Base-by-base conservation (phyloP, 2,888 invertebrate genomes). In the Rhingia campestris region DNA sequence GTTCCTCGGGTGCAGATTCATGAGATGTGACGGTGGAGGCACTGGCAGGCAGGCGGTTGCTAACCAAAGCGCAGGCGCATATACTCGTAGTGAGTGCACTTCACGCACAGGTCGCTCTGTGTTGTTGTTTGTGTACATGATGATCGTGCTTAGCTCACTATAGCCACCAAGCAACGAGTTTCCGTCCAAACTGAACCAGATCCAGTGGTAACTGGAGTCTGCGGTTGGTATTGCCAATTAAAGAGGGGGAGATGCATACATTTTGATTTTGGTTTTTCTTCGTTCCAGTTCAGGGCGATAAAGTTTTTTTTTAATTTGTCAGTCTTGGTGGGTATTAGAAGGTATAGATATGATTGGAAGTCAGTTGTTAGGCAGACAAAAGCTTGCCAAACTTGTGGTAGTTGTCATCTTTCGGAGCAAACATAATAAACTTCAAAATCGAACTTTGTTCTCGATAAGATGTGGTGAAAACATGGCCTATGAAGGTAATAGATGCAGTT, bases 11-110 rank as follows among this genome's bases (percentile, higher is more conserved):
- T 30, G 59, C 35, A 45, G 64, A 35, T 53, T 22, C 51, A 70
- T 69, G 59, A 41, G 14, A 22, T 4, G 2, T 9, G 64, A 22
- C 14, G 54, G 37, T 39, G 14, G 43, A 43, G 58, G 49, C 49
- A 41, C 4, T 37, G 54, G 33, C 73, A n/a, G 4, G 9, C 30
- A 0, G 10, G 30, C 22, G 47, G 7, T 9, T 61, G 37, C 59
- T n/a, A 22, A 45, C 67, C 47, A 75, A 75, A 75, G 59, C 75
- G 53, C 59, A 67, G 35, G 51, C 74, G 51, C 66, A 66, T 33
- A 49, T 6, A 45, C 5, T 22, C 22, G 22, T 39, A 41, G 47
- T 35, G 35, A 80, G 47, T 67, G 66, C 70, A 81, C 49, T 70
- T 70, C 53, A 81, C 70, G 70, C 70, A 81, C 43, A 56, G 45